phyloP scores from a whole-genome alignment of 2,888 invertebrate genomes.

The Dendrolimus pini region DNA sequence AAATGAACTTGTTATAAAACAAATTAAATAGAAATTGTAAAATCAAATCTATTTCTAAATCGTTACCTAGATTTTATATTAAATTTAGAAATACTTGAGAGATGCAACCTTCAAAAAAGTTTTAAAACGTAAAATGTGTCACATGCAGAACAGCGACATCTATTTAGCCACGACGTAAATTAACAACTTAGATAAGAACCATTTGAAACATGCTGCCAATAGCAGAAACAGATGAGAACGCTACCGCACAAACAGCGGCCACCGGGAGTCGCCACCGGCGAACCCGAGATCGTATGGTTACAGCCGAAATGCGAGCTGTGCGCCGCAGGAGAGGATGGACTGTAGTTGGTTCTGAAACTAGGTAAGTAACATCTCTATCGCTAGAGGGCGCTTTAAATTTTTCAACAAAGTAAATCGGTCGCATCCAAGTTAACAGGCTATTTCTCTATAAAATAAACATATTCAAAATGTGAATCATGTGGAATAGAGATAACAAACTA shows the following conservation, averaged over 20 bases:
- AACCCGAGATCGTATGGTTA: constrained; percentile 58
- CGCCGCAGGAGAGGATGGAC: constrained; percentile 85
- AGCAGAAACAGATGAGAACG: constrained; percentile 61
- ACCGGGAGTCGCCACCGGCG: constrained; percentile 49
- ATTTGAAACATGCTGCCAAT: constrained; percentile 53
- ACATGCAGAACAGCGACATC: constrained; percentile 28
- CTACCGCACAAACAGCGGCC: constrained; percentile 37
- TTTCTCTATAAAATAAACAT: too few relatives aligned
- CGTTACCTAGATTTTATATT: too few relatives aligned
- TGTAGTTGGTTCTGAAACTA: constrained; percentile 84
- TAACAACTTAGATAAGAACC: constrained; percentile 3
- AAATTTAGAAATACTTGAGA: too few relatives aligned
- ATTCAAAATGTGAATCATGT: too few relatives aligned
- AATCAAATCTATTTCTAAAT: too few relatives aligned
- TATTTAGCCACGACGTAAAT: constrained; percentile 10
- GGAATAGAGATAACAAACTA: too few relatives aligned
- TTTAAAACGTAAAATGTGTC: too few relatives aligned
- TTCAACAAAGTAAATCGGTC: too few relatives aligned
- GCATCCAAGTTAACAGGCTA: not conserved
- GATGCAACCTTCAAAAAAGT: too few relatives aligned
- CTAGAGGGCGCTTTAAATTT: constrained; percentile 44
- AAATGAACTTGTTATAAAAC: too few relatives aligned
- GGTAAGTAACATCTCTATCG: constrained; percentile 62
- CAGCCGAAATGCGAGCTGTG: constrained; percentile 65
- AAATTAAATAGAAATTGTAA: too few relatives aligned